Evolutionary conservation across 2,797 vertebrate species (phyloP), one percentile per base, ranked within the genome.

Genomic region (Falco columbarius): DNA sequence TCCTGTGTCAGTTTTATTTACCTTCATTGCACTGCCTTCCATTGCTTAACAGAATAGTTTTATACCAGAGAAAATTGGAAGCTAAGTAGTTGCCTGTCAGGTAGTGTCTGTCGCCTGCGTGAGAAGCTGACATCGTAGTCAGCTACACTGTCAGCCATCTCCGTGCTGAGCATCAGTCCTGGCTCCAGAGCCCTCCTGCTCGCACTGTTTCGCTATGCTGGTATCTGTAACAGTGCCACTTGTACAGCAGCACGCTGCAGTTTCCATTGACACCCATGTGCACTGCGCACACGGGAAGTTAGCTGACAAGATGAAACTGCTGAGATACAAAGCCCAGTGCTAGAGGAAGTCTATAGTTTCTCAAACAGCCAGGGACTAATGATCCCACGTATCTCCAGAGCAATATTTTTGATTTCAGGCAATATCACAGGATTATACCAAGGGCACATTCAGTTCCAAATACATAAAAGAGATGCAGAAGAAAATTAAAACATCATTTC

Each of bases 71-170:
- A 98, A 98, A 98, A 98, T 97, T 97, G 97, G 97, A 95, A 98
- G 96, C 98, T 98, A 98, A 98, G 97, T 97, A 97, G 97, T 97
- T 97, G 97, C 97, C 98, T 98, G 98, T 98, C 97, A 98, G 97
- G 97, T 97, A 96, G 95, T 89, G 92, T 89, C 94, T 95, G 95
- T 92, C 49, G 51, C 80, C 72, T 15, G 54, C 1, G 66, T 84
- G 95, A 96, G 91, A 88, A 84, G 93, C 91, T 95, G 96, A 95
- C 94, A 95, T 92, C 18, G 72, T 90, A 83, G 80, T 90, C 95
- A 91, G 93, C 86, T 84, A 10, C n/a, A 10, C 80, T 90, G 75
- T 85, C 93, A 86, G 80, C 68, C 67, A 8, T 19, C 49, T 67
- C 89, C 6, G 1, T 19, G 90, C 95, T 10, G 54, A 92, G 82